phyloP scores from a whole-genome alignment of 1,140 invertebrate species.

The Hormaphis cornu region DNA sequence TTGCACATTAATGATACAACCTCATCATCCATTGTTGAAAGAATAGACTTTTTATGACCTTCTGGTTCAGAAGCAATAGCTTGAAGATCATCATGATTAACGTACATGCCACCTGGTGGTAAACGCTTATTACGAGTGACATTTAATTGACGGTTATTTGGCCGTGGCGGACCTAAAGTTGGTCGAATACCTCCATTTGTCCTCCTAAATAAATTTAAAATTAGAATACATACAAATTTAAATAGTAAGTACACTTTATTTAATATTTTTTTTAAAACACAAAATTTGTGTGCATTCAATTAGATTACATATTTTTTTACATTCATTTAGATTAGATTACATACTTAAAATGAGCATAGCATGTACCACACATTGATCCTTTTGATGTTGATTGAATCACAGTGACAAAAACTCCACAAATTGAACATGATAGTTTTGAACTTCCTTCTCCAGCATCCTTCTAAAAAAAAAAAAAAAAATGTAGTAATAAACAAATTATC shows the following conservation, averaged over 20 bases:
- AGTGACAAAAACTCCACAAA: conserved; percentile 66
- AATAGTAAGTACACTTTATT: background rate
- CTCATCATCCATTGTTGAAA: conserved; percentile 85
- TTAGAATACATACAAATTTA: background rate
- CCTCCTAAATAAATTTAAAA: conserved; percentile 40
- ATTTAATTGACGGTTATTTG: conserved; percentile 37
- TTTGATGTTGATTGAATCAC: conserved; percentile 62
- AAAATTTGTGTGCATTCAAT: too few relatives aligned
- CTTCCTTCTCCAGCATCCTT: conserved; percentile 49
- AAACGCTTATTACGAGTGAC: conserved; percentile 75
- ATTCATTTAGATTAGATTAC: too few relatives aligned
- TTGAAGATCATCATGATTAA: conserved; percentile 90
- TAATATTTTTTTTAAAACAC: too few relatives aligned
- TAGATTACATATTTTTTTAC: too few relatives aligned
- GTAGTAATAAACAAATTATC: background rate
- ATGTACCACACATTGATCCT: conserved; percentile 66
- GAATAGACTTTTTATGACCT: conserved; percentile 62
- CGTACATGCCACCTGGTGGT: conserved; percentile 90
- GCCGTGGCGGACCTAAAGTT: conserved; percentile 46
- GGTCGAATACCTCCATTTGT: conserved; percentile 48
- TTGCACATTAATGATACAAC: conserved; percentile 86
- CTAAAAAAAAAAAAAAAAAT: conserved; percentile 35
- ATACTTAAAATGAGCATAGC: conserved; percentile 71
- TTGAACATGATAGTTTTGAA: conserved; percentile 54
- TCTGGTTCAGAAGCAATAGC: conserved; percentile 65